Evolutionary conservation across 2,797 vertebrate species (phyloP), one percentile per base, ranked within the genome.

Genomic region (Allobates femoralis): DNA sequence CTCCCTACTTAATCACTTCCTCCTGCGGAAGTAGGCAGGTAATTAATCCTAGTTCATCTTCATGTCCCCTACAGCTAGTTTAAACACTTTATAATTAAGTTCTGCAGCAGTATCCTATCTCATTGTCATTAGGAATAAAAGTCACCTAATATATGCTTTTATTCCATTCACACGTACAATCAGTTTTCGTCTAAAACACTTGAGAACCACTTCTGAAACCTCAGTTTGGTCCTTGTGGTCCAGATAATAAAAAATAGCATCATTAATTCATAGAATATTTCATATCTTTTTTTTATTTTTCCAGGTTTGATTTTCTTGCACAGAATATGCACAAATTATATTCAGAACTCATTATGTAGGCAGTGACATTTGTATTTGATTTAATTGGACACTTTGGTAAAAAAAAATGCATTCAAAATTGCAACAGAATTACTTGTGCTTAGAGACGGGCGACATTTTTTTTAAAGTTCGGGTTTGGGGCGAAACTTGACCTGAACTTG

Each of bases 21-120:
- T 41, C 41, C 71, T 73, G 50, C 26, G 34, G 69, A 82, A 58
- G 64, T 34, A 71, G 66, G 66, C 51, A 82, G 80, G 80, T 82
- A 82, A 82, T 82, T 82, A 82, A 82, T 82, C 80, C 80, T 82
- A 21, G 30, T 55, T 71, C 51, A 56, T 82, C 66, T 82, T 53
- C n/a, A 34, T 73, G 28, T 82, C 32, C 67, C 80, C 28, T 58
- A 56, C 66, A 73, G 51, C 30, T 58, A 82, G 66, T 71, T 58
- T 71, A 73, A 82, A 73, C 55, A 82, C 51, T 71, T 82, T 71
- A 23, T 73, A 82, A 82, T 82, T 82, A 82, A 73, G 64, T 55
- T 83, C 16, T 30, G n/a, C 32, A 26, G 37, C 50, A 58, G 32
- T 83, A 73, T 58, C 15, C 32, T 73, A 56, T 73, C 53, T 60